Evolutionary conservation across 1,140 invertebrate genomes (phyloP).

Genomic region (Drosophila funebris): DNA sequence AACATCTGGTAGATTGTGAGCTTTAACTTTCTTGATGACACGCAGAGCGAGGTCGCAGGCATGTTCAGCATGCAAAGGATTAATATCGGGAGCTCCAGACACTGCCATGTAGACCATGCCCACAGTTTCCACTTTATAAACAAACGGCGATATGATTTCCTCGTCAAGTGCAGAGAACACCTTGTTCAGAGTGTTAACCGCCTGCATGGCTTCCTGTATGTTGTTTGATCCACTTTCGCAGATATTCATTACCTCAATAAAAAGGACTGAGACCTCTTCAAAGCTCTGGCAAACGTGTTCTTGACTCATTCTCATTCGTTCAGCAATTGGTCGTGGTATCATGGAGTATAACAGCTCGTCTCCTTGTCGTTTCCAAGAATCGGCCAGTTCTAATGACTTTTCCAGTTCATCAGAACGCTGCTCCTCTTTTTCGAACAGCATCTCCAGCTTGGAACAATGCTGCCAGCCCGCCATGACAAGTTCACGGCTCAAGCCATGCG

Average conservation of each 20-base stretch:
- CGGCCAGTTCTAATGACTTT: conserved; percentile 88
- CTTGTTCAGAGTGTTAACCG: conserved; percentile 93
- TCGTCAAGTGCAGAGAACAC: conserved; percentile 92
- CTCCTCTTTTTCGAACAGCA: conserved; percentile 92
- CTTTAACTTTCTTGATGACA: conserved; percentile 87
- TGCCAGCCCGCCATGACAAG: conserved; percentile 94
- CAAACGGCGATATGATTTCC: conserved; percentile 77
- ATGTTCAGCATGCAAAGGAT: conserved; percentile 90
- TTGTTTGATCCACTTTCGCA: conserved; percentile 72
- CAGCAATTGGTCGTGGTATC: conserved; percentile 92
- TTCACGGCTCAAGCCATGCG: conserved; percentile 93
- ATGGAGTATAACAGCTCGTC: conserved; percentile 96
- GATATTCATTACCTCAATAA: conserved; percentile 84
- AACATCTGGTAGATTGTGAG: conserved; percentile 85
- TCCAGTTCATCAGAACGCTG: conserved; percentile 90
- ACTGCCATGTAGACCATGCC: conserved; percentile 94
- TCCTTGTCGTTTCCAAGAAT: conserved; percentile 93
- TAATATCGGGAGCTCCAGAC: conserved; percentile 91
- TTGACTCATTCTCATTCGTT: conserved; percentile 87
- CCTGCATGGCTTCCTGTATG: conserved; percentile 91
- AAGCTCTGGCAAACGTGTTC: conserved; percentile 89
- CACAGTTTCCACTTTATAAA: conserved; percentile 92
- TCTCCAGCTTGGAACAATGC: conserved; percentile 92
- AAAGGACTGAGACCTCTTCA: conserved; percentile 85
- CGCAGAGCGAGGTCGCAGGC: conserved; percentile 91